A percentile compares a stretch with the other conserved stretches of the same genome.
Evolutionary conservation across 1,140 invertebrate species (phyloP).

Genomic region (Calephelis virginiensis): DNA sequence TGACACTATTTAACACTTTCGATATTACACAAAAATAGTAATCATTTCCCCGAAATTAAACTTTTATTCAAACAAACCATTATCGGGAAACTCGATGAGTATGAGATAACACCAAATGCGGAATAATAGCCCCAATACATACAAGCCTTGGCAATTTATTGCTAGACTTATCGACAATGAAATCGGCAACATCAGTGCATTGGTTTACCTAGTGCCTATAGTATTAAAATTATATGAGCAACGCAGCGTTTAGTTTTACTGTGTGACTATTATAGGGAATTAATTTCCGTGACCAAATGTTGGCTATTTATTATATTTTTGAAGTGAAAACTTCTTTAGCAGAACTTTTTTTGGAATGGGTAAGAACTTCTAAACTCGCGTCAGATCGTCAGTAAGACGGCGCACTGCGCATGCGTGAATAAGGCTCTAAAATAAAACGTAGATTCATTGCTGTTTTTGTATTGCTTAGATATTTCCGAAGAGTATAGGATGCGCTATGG

Average conservation of each 20-base stretch:
- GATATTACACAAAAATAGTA: background rate
- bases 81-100: constrained; percentile 5
- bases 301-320: too few relatives aligned
- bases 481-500: too few relatives aligned
- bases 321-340: too few relatives aligned
- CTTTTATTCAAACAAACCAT: constrained; percentile 7
- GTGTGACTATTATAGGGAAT: too few relatives aligned
- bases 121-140: constrained; percentile 10
- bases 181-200: constrained; percentile 12
- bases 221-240: background rate
- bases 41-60: constrained; percentile 3
- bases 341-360: too few relatives aligned
- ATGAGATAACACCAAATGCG: constrained; percentile 21
- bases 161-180: constrained; percentile 16
- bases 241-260: background rate
- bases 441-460: too few relatives aligned
- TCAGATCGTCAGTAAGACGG: too few relatives aligned
- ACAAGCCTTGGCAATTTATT: constrained; percentile 22
- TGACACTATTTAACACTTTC: background rate
- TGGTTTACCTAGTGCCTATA: background rate
- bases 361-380: too few relatives aligned
- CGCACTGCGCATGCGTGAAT: too few relatives aligned
- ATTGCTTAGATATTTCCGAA: too few relatives aligned
- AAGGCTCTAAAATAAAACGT: too few relatives aligned
- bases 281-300: too few relatives aligned